phyloP scores from a whole-genome alignment of 1,140 invertebrate species.

The Nymphalis io region DNA sequence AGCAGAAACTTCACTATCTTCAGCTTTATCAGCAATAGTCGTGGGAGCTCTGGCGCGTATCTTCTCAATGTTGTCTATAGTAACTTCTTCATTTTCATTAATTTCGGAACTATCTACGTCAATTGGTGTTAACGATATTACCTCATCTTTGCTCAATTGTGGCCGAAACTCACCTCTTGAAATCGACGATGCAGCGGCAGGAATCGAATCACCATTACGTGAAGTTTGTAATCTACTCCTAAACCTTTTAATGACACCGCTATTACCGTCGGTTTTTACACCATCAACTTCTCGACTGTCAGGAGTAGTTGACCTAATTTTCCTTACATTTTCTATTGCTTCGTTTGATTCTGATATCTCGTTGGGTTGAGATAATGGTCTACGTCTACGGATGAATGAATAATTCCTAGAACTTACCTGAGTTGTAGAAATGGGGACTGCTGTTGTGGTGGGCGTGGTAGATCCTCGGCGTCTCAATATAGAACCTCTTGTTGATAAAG shows the following conservation, averaged over 20 bases:
- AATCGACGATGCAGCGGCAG: conserved; percentile 60
- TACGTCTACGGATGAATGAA: conserved; percentile 73
- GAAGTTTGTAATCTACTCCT: conserved; percentile 50
- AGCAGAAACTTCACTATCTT: conserved; percentile 70
- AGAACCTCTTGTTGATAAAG: conserved; percentile 55
- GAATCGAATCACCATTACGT: conserved; percentile 59
- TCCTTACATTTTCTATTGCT: conserved; percentile 56
- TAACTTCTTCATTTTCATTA: conserved; percentile 41
- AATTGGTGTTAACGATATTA: conserved; percentile 56
- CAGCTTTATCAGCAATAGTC: conserved; percentile 56
- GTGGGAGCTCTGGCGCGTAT: conserved; percentile 48
- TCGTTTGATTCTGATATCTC: conserved; percentile 71
- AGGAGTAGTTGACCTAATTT: conserved; percentile 77
- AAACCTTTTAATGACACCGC: conserved; percentile 46
- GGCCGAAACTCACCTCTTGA: conserved; percentile 58
- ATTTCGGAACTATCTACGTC: conserved; percentile 55
- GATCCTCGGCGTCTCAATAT: conserved; percentile 64
- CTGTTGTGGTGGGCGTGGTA: conserved; percentile 67
- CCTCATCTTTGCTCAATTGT: conserved; percentile 52
- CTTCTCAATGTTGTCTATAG: conserved; percentile 43
- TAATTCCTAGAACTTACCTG: conserved; percentile 81
- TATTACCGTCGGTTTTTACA: conserved; percentile 36
- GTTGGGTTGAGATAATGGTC: conserved; percentile 71
- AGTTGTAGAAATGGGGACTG: conserved; percentile 64
- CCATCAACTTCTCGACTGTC: conserved; percentile 68